These are phyloP conservation scores for Heloderma charlesbogerti DNA, from an alignment of 2,113 vertebrate genomes.

Conservation along the genomic window DNA sequence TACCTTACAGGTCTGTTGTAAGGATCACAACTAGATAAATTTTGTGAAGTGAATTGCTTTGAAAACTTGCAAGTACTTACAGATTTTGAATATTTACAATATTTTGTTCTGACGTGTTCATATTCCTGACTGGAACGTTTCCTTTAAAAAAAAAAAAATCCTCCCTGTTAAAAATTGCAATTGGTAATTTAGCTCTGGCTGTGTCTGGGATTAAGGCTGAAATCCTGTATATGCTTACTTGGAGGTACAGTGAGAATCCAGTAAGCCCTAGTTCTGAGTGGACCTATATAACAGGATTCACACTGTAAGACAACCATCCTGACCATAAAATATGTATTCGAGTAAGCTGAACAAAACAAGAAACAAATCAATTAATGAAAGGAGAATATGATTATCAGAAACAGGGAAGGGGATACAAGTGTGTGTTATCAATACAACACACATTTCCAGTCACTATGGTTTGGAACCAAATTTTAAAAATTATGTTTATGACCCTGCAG, in stretches of 20 bases:
- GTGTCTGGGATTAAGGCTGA: background rate
- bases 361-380: conserved; percentile 40
- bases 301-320: conserved; percentile 25
- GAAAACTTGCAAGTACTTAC: background rate
- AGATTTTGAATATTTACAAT: background rate
- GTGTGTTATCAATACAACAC: conserved; percentile 49
- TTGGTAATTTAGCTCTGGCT: conserved; percentile 13
- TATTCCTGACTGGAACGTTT: background rate
- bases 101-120: background rate
- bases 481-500: conserved; percentile 51
- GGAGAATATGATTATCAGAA: conserved; percentile 40
- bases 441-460: conserved; percentile 62
- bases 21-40: no score
- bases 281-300: background rate
- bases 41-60: background rate
- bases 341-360: conserved; percentile 21
- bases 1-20: no score
- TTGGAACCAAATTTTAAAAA: conserved; percentile 56
- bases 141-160: background rate
- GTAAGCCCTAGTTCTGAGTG: no score
- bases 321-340: background rate
- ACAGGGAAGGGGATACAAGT: conserved; percentile 47
- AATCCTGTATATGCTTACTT: no score
- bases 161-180: background rate
- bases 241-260: no score